Conservation (phyloP, 2,797 vertebrate genomes). For the Phoeniculus purpureus region DNA sequence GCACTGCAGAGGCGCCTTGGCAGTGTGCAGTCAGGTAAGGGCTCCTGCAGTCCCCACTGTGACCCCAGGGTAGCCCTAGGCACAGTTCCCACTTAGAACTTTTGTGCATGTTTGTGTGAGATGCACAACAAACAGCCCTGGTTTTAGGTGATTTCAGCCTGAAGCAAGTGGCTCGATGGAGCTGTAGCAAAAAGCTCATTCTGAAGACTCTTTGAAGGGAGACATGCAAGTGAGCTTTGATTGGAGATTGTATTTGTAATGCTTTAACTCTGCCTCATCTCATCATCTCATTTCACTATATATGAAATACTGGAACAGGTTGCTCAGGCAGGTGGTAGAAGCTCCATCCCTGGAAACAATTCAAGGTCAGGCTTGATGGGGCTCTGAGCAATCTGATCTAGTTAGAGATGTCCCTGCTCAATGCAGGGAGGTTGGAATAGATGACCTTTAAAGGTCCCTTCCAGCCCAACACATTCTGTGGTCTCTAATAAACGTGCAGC, state of each 20-base stretch:
- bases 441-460: too few relatives aligned
- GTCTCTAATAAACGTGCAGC: neutral
- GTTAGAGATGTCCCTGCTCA: too few relatives aligned
- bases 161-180: neutral
- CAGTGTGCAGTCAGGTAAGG: conserved; percentile 89
- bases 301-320: too few relatives aligned
- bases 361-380: too few relatives aligned
- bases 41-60: rapidly evolving
- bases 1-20: conserved; percentile 93
- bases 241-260: neutral
- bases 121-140: rapidly evolving
- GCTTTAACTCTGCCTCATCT: neutral
- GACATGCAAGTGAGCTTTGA: neutral
- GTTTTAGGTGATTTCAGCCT: neutral
- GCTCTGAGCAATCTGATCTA: too few relatives aligned
- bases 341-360: too few relatives aligned
- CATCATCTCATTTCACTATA: too few relatives aligned
- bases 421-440: too few relatives aligned
- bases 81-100: rapidly evolving
- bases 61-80: neutral
- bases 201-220: neutral
- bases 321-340: too few relatives aligned
- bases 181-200: neutral
- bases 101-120: neutral
- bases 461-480: too few relatives aligned